Evolutionary conservation across 2,113 vertebrate genomes (phyloP), one percentile per base, ranked within the genome.

Genomic region (Chelonoidis abingdonii): DNA sequence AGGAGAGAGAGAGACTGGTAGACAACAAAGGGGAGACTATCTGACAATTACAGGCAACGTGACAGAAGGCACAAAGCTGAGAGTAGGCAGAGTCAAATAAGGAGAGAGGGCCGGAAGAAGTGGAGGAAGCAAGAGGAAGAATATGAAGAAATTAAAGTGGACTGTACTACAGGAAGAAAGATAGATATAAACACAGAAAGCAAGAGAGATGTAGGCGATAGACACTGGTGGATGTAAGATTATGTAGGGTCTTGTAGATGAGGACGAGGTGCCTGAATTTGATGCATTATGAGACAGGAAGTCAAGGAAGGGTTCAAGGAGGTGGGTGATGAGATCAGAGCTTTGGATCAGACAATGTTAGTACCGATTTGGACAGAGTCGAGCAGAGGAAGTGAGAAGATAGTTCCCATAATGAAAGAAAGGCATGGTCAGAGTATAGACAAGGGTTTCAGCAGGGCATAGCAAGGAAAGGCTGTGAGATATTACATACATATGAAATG

Each of bases 351-450:
- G 57, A 93, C 94, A 90, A 27, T n/a, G 93, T 53, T 85, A 76
- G 83, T 54, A 54, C 5, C 24, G 24, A 52, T 53, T 52, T 72
- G n/a, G 92, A 94, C 91, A 95, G 50, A 2, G 65, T 95, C 87
- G 93, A 87, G 79, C 38, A 49, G n/a, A 94, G 38, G 47, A 65
- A 86, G 69, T 21, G 27, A 92, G n/a, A 93, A 96, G 92, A 89
- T 69, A 80, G 54, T 35, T 93, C 95, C 87, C 85, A 5, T 82
- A 83, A 38, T 53, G 65, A 89, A 88, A 83, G n/a, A 91, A 53
- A 83, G 76, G 84, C 57, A 59, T 25, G 25, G 84, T 83, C 7
- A 84, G n/a, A 92, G 56, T 24, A 22, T 10, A 49, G 81, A 54
- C 35, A 0, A 9, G 57, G 65, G 44, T 47, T 56, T 84, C 82